Base-by-base conservation (phyloP, 2,888 invertebrate species). In the Hartigia nigra region DNA sequence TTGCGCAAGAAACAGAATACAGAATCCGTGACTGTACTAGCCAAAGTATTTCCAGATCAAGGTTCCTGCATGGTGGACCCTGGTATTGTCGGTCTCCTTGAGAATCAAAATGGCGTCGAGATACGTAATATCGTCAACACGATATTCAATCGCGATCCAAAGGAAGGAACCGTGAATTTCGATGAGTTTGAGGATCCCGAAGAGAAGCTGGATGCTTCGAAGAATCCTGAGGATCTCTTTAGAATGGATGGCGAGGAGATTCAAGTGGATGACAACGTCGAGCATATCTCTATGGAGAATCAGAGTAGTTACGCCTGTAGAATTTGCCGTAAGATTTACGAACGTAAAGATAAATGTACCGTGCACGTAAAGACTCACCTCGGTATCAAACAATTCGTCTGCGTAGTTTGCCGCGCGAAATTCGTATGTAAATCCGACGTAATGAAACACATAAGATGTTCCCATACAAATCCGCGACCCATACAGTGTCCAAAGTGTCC, bases 371-470 rank as follows among this genome's bases (percentile, higher is more conserved):
- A 91, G 79, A 91, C 91, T 0, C 91, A 91, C 76, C 86, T 91
- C 0, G 91, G 91, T 0, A 91, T 91, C 39, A 91, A 91, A 74
- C 91, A 91, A 70, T 91, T 88, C 76, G 87, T 90, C 3, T 91
- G 91, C 75, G 89, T 89, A n/a, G 80, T 91, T 1, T 91, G 91
- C 55, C 89, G 88, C 72, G 91, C 91, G 0, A 91, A 90, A 80
- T 91, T 91, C 76, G 91, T 91, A 31, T 91, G 91, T 77, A 91
- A 91, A 74, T 91, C 91, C 9, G 91, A 91, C 78, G 91, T 91
- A 4, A 91, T 91, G 90, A 91, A 91, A 76, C 91, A 91, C 79
- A 91, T 91, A 11, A 85, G 91, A 79, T 91, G 91, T 74, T 91
- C 91, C 5, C 91, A 91, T 76, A 91, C 91, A 3, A 91, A 91